A percentile compares a stretch with the other conserved stretches of the same genome.
These are phyloP conservation scores for Chelonoidis abingdonii DNA, from an alignment of 2,113 vertebrate species.

Conservation along the genomic window DNA sequence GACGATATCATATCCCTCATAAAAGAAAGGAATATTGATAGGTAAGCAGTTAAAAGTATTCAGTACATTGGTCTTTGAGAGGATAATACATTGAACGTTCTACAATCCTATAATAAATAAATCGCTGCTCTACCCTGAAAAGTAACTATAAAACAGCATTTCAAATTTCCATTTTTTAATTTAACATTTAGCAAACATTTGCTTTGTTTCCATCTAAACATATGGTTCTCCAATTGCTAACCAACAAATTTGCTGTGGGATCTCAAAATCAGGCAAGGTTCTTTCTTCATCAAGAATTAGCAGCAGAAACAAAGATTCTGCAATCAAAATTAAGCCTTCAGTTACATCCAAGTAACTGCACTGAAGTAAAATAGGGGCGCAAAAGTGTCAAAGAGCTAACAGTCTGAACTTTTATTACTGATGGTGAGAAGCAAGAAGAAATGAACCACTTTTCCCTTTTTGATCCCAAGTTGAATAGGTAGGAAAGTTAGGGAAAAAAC, in stretches of 20 bases:
- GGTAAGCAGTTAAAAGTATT: background rate
- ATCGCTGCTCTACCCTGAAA: background rate
- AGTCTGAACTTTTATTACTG: background rate
- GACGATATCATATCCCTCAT: background rate
- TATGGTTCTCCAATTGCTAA: background rate
- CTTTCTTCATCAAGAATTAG: background rate
- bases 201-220: background rate
- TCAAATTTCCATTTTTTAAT: background rate
- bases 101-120: background rate
- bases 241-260: background rate
- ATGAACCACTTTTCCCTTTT: background rate
- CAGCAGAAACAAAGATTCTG: background rate
- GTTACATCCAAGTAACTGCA: background rate
- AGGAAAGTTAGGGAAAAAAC: background rate
- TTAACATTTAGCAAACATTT: background rate
- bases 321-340: background rate
- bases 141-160: background rate
- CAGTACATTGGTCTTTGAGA: background rate
- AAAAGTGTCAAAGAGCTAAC: background rate
- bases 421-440: background rate
- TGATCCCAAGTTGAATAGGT: background rate
- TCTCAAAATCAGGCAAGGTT: background rate
- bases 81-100: background rate
- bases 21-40: fast-evolving
- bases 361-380: background rate